A percentile compares a stretch with the other conserved stretches of the same genome.
Conservation (phyloP, 2,797 vertebrate species). For the Poecilia picta region DNA sequence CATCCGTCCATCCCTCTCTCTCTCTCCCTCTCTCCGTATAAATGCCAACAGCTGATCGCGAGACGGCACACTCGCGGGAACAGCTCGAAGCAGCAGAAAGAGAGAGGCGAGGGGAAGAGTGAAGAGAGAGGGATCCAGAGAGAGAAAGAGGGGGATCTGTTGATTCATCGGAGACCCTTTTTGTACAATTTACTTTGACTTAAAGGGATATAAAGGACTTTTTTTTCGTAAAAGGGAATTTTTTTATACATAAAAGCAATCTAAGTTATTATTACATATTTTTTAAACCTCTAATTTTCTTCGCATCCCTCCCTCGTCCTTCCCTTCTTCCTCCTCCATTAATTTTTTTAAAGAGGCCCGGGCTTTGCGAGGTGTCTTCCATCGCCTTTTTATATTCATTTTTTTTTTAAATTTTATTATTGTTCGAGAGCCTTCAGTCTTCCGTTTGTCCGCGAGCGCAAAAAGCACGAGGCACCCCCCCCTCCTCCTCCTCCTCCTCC, state of each 20-base stretch:
- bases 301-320: slow-evolving; percentile 47
- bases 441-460: slow-evolving; percentile 20
- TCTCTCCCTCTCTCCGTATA: slow-evolving; percentile 76
- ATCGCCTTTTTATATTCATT: background rate
- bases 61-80: slow-evolving; percentile 79
- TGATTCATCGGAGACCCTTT: slow-evolving; percentile 43
- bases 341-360: slow-evolving; percentile 41
- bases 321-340: slow-evolving; percentile 34
- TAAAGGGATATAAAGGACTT: slow-evolving; percentile 42
- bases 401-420: background rate
- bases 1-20: slow-evolving; percentile 63
- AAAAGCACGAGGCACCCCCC: slow-evolving; percentile 38
- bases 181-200: slow-evolving; percentile 45
- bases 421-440: slow-evolving; percentile 32
- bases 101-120: slow-evolving; percentile 39
- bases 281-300: slow-evolving; percentile 28
- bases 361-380: slow-evolving; percentile 50
- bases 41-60: slow-evolving; percentile 85
- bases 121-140: slow-evolving; percentile 29
- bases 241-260: slow-evolving; percentile 24
- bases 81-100: slow-evolving; percentile 68
- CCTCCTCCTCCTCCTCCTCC: slow-evolving; percentile 15
- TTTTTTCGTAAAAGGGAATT: slow-evolving; percentile 22
- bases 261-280: slow-evolving; percentile 28
- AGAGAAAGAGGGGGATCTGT: slow-evolving; percentile 54